phyloP scores from a whole-genome alignment of 2,113 vertebrate genomes.

The Ondatra zibethicus region DNA sequence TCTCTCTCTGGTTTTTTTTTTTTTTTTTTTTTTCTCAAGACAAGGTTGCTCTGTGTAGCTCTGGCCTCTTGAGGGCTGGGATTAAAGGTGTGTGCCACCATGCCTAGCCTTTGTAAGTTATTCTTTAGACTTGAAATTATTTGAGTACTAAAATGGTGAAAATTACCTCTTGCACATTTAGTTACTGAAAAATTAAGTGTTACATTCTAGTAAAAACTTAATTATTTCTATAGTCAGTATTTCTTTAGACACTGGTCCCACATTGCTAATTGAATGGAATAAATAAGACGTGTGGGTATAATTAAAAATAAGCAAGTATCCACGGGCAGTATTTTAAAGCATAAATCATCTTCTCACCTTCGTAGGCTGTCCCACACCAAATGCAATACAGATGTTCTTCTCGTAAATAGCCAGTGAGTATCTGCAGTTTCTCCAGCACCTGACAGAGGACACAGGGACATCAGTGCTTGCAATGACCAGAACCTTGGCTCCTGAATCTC shows the following conservation, averaged over 20 bases:
- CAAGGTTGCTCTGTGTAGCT: background rate
- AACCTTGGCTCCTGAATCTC: background rate
- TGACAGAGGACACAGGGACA: conserved; percentile 74
- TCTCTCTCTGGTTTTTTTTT: no score
- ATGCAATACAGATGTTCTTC: conserved; percentile 94
- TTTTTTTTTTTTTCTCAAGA: background rate
- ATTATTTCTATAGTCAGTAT: conserved; percentile 34
- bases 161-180: conserved; percentile 22
- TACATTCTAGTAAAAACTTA: conserved; percentile 22
- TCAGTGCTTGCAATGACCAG: background rate
- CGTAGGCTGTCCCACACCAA: conserved; percentile 97
- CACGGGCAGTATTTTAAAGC: background rate
- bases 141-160: conserved; percentile 55
- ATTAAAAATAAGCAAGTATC: conserved; percentile 21
- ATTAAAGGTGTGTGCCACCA: background rate
- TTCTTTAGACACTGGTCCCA: conserved; percentile 40
- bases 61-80: background rate
- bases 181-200: conserved; percentile 3
- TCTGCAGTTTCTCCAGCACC: conserved; percentile 93
- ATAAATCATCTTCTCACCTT: conserved; percentile 88
- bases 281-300: conserved; percentile 34
- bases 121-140: background rate
- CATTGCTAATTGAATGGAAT: conserved; percentile 27
- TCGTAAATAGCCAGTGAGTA: conserved; percentile 94
- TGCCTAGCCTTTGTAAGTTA: background rate